phyloP scores from a whole-genome alignment of 2,888 invertebrate genomes.

The Cryptus viduatorius region DNA sequence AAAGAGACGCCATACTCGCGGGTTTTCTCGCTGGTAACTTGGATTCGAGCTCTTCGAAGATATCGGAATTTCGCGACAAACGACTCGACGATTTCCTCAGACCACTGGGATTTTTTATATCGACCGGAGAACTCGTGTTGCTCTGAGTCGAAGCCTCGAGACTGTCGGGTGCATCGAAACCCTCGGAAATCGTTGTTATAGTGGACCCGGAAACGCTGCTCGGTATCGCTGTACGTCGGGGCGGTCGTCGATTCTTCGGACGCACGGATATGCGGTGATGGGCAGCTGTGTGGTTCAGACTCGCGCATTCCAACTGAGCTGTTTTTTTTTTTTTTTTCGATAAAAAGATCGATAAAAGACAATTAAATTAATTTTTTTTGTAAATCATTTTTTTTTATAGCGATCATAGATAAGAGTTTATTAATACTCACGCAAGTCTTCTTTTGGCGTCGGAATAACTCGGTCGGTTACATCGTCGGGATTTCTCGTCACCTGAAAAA shows the following conservation, averaged over 20 bases:
- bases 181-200: constrained; percentile 76
- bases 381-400: constrained; percentile 8
- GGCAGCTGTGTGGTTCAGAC: constrained; percentile 82
- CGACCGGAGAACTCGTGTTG: constrained; percentile 72
- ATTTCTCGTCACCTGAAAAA: constrained; percentile 75
- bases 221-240: constrained; percentile 75
- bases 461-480: constrained; percentile 75
- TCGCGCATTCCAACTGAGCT: constrained; percentile 80
- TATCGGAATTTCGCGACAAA: constrained; percentile 79
- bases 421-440: constrained; percentile 82
- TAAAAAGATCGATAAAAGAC: neutral
- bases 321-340: constrained; percentile 26
- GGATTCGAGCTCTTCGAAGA: constrained; percentile 81
- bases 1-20: constrained; percentile 77
- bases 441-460: constrained; percentile 76
- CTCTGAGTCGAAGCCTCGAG: constrained; percentile 71
- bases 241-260: constrained; percentile 83
- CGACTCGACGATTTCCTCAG: constrained; percentile 80
- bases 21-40: constrained; percentile 74
- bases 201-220: constrained; percentile 67
- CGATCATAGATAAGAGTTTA: neutral
- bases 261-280: constrained; percentile 82
- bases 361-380: constrained; percentile 6
- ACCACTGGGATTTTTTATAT: constrained; percentile 66
- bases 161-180: constrained; percentile 75